Evolutionary conservation across 2,888 invertebrate species (phyloP), one percentile per base, ranked within the genome.

Genomic region (Psylliodes chrysocephalus): DNA sequence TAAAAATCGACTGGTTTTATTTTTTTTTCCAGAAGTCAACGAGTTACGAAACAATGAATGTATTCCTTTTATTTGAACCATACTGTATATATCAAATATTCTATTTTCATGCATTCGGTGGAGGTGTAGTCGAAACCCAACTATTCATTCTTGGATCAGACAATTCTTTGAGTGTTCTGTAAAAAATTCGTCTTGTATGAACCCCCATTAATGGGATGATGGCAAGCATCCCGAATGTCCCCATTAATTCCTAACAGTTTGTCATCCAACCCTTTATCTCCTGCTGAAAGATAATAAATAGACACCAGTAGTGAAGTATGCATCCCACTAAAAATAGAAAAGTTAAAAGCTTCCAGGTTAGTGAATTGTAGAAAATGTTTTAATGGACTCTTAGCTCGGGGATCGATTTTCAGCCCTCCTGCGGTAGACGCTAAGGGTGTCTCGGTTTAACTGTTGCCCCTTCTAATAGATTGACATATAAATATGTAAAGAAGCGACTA

Each of bases 401-500:
- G 70, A 77, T 76, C 78, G 77, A 78, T 78, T 77, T 76, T 74
- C 74, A 78, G 76, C 78, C 76, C 76, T 76, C 75, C 73, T 70
- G 70, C 66, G 70, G 69, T 64, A 68, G 66, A 63, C 66, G 68
- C 61, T 72, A 71, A 73, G 74, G 74, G 74, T 72, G 73, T 74
- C 72, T 74, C 70, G 70, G 68, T 51, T 56, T 69, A 71, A 68
- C 71, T 70, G 67, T 71, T 71, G 71, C 71, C 72, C 73, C 73
- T 67, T 73, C 66, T 77, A 77, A 78, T 77, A 76, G 72, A 79
- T 78, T 74, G 74, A 76, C 74, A 78, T 77, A 77, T 77, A 78
- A 78, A 79, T 77, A 77, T 75, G 74, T 75, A 73, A 73, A 72
- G 74, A 78, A 69, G 69, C 66, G 70, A 68, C 64, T 71, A 74